phyloP scores from a whole-genome alignment of 2,888 invertebrate species.

The Ditylenchus weischeri region DNA sequence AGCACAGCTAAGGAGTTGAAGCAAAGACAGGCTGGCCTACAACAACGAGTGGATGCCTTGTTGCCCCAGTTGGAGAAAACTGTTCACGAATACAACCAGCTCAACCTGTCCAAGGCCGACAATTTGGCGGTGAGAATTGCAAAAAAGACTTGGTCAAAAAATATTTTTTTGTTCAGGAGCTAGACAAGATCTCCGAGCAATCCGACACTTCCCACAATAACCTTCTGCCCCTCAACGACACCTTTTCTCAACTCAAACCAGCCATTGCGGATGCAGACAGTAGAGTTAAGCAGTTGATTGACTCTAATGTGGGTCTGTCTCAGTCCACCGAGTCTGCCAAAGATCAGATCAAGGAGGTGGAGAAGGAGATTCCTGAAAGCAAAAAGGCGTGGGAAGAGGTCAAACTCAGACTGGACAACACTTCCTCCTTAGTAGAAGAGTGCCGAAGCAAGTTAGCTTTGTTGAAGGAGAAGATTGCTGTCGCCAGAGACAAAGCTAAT shows the following conservation, averaged over 20 bases:
- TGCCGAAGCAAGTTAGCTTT: slow-evolving; percentile 17
- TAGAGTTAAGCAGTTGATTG: slow-evolving; percentile 18
- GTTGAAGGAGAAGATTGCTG: slow-evolving; percentile 52
- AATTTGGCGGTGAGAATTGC: neutral
- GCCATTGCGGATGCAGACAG: slow-evolving; percentile 11
- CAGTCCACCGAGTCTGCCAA: slow-evolving; percentile 19
- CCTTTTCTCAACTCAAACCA: slow-evolving; percentile 10
- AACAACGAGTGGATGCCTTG: neutral
- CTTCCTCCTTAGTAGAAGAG: slow-evolving; percentile 22
- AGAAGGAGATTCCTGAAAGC: slow-evolving; percentile 21
- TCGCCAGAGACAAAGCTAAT: slow-evolving; percentile 52
- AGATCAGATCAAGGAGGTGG: slow-evolving; percentile 24
- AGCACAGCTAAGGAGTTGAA: neutral
- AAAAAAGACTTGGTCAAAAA: neutral
- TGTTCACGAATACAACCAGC: slow-evolving; percentile 5
- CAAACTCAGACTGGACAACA: slow-evolving; percentile 22
- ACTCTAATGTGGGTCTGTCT: slow-evolving; percentile 16
- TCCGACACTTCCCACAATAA: neutral
- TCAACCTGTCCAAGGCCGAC: neutral
- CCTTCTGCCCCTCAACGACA: slow-evolving; percentile 19
- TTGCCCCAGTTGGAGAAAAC: slow-evolving; percentile 7
- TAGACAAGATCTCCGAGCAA: neutral
- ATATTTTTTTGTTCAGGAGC: neutral
- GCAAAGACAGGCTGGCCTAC: neutral
- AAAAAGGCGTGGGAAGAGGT: slow-evolving; percentile 22